phyloP scores from a whole-genome alignment of 30 jellyfish, hydroid and myxozoan species.

The Aurelia aurita region DNA sequence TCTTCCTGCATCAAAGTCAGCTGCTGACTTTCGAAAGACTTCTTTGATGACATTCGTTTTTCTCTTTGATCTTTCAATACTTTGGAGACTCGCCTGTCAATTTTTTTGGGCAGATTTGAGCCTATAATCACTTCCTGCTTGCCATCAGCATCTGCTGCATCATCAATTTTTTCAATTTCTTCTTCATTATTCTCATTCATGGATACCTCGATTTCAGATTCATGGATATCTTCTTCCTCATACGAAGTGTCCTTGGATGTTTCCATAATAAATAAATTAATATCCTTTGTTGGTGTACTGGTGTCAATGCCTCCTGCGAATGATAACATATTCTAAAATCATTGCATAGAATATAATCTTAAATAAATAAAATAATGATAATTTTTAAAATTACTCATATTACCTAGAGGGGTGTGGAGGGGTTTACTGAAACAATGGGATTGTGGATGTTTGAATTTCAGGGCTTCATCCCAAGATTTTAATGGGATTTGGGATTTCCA shows the following conservation, averaged over 20 bases:
- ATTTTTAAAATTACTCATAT: too few relatives aligned
- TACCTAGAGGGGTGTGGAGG: too few relatives aligned
- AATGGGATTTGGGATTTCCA: too few relatives aligned
- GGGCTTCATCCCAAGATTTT: too few relatives aligned
- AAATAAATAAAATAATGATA: too few relatives aligned
- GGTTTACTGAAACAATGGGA: too few relatives aligned
- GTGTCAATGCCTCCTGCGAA: constrained; percentile 39
- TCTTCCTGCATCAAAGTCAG: constrained; percentile 32
- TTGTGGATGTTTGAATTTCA: too few relatives aligned
- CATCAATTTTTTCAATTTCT: constrained; percentile 33
- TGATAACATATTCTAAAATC: background rate
- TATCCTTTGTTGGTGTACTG: constrained; percentile 8
- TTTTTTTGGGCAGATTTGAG: constrained; percentile 26
- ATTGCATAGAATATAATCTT: too few relatives aligned
- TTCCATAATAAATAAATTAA: too few relatives aligned
- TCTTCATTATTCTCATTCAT: constrained; percentile 23
- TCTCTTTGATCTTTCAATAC: constrained; percentile 39
- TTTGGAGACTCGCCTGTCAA: constrained; percentile 47
- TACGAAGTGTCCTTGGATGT: too few relatives aligned
- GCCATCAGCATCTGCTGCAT: constrained; percentile 33
- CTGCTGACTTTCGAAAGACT: constrained; percentile 42
- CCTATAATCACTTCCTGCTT: constrained; percentile 41
- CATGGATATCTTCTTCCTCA: constrained; percentile 2
- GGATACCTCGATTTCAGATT: constrained; percentile 45
- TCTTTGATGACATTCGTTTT: constrained; percentile 11